Evolutionary conservation across 2,113 vertebrate genomes (phyloP).

Genomic region (Hepsetus odoe): DNA sequence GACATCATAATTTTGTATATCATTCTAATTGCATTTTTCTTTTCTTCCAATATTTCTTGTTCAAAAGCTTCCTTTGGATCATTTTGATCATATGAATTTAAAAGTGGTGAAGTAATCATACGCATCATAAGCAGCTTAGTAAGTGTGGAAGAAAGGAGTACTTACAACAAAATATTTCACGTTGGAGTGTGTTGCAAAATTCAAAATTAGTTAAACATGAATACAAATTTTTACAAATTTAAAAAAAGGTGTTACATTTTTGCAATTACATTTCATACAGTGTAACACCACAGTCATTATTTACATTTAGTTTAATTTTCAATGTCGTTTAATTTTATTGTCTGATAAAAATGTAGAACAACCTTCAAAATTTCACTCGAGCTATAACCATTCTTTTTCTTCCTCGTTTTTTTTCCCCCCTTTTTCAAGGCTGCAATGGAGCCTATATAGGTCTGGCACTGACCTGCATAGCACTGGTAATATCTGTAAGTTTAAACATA

Average conservation of each 20-base stretch:
- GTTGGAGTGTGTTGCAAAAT: no score
- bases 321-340: no score
- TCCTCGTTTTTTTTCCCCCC: constrained; percentile 29
- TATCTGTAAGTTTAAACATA: constrained; percentile 69
- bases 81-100: neutral
- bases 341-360: no score
- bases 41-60: neutral
- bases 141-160: neutral
- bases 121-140: neutral
- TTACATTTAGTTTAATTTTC: no score
- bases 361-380: no score
- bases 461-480: constrained; percentile 56
- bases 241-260: no score
- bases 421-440: fast-evolving
- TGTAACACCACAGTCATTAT: no score
- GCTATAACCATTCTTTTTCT: no score
- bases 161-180: neutral
- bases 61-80: neutral
- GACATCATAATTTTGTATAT: neutral
- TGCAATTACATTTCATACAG: no score
- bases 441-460: neutral
- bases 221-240: neutral
- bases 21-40: neutral
- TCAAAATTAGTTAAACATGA: no score
- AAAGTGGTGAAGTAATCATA: neutral